Conservation (phyloP, 2,113 vertebrate species). For the Piaya cayana region DNA sequence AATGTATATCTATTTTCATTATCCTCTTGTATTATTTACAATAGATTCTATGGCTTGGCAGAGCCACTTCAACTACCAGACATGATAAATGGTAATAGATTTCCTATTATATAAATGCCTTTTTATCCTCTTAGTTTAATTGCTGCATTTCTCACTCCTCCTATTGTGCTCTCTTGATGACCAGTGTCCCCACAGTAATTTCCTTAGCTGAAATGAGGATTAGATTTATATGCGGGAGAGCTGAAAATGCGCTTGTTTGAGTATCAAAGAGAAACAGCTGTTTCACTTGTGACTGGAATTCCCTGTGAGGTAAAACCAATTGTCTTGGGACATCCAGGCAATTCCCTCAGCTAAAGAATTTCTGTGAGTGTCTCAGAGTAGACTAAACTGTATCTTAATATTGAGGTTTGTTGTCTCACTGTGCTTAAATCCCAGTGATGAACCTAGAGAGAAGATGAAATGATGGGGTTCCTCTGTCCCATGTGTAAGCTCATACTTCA, state of each 20-base stretch:
- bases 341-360: background rate
- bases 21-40: conserved; percentile 13
- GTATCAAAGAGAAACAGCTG: conserved; percentile 19
- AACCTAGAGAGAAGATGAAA: background rate
- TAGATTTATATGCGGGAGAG: background rate
- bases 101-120: conserved; percentile 32
- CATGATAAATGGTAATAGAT: conserved; percentile 57
- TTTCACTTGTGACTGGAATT: background rate
- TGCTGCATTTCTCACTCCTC: conserved; percentile 30
- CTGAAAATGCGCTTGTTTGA: background rate
- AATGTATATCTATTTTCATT: background rate
- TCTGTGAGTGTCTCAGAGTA: background rate
- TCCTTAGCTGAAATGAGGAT: conserved; percentile 36
- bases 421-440: background rate
- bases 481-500: background rate
- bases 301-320: background rate
- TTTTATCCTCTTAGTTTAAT: conserved; percentile 60
- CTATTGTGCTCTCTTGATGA: conserved; percentile 21
- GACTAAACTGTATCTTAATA: background rate
- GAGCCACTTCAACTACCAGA: conserved; percentile 17
- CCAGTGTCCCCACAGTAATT: conserved; percentile 32
- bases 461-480: background rate
- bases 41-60: background rate
- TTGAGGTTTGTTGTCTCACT: background rate
- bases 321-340: background rate